Percentiles rank a stretch among this genome's conserved stretches.
Evolutionary conservation across 2,797 vertebrate species (phyloP).

Genomic region (Salarias fasciatus): DNA sequence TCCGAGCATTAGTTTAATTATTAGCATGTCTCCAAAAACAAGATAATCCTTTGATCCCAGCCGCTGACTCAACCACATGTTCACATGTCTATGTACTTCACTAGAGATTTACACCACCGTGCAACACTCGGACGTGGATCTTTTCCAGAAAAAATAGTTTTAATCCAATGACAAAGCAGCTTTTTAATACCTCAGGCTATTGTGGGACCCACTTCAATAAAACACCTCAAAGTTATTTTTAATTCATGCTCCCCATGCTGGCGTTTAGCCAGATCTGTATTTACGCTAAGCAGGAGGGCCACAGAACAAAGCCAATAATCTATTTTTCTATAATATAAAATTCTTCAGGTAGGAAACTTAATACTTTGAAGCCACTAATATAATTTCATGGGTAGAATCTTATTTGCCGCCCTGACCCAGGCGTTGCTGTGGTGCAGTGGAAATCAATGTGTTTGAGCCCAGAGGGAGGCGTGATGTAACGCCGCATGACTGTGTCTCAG

Average conservation of each 20-base stretch:
- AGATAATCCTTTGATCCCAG: not conserved
- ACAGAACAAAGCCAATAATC: slow-evolving; percentile 20
- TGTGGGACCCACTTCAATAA: not conserved
- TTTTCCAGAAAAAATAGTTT: too few relatives aligned
- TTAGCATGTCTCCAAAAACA: not conserved
- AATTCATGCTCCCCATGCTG: not conserved
- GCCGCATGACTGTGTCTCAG: slow-evolving; percentile 42
- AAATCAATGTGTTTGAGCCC: slow-evolving; percentile 31
- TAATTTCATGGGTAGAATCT: slow-evolving; percentile 37
- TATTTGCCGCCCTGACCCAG: slow-evolving; percentile 40
- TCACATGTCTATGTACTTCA: too few relatives aligned
- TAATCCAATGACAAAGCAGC: too few relatives aligned
- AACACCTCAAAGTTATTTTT: not conserved
- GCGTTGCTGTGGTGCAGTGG: slow-evolving; percentile 15
- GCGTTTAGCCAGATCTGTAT: not conserved
- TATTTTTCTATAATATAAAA: slow-evolving; percentile 6
- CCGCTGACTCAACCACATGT: not conserved
- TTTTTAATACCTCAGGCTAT: not conserved
- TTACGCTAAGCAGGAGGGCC: not conserved
- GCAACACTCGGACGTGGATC: too few relatives aligned
- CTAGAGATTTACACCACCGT: too few relatives aligned
- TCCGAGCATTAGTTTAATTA: too few relatives aligned
- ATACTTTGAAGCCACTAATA: slow-evolving; percentile 36
- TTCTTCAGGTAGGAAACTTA: slow-evolving; percentile 18
- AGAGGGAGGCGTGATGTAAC: slow-evolving; percentile 59